These are phyloP conservation scores for Eurosta solidaginis DNA, from an alignment of 1,140 invertebrate species.

Conservation along the genomic window DNA sequence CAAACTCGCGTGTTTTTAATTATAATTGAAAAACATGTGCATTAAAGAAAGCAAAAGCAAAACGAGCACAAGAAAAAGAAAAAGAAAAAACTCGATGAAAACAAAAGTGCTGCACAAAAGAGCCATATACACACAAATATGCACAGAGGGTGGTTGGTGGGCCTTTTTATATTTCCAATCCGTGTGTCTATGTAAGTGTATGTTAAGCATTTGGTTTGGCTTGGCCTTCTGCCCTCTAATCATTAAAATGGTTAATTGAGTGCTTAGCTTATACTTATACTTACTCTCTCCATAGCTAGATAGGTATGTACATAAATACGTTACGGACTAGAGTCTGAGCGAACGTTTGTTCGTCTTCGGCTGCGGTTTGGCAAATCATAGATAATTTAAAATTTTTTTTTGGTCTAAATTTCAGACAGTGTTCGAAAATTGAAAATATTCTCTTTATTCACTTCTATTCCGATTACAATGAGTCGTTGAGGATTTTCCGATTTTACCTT, in stretches of 20 bases:
- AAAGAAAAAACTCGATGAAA: not conserved
- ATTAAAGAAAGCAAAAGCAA: slow-evolving; percentile 9
- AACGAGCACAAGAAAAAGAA: not conserved
- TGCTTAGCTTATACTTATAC: slow-evolving; percentile 48
- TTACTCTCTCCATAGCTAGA: too few species aligned
- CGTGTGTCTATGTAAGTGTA: not conserved
- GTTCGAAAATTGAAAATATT: too few species aligned
- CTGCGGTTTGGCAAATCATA: too few species aligned
- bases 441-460: too few species aligned
- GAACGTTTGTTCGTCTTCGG: too few species aligned
- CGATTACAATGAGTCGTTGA: too few species aligned
- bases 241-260: slow-evolving; percentile 59
- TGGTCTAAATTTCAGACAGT: too few species aligned
- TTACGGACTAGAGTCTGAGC: too few species aligned
- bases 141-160: not conserved
- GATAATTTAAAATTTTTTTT: too few species aligned
- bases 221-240: slow-evolving; percentile 41
- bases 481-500: too few species aligned
- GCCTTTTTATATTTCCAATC: not conserved
- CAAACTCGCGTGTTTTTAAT: slow-evolving; percentile 57
- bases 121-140: too few species aligned
- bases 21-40: slow-evolving; percentile 56
- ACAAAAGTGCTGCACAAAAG: not conserved
- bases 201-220: slow-evolving; percentile 37
- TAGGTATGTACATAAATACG: too few species aligned